These are phyloP conservation scores for Hydropsyche betteni DNA, from an alignment of 2,888 invertebrate species.

Conservation along the genomic window DNA sequence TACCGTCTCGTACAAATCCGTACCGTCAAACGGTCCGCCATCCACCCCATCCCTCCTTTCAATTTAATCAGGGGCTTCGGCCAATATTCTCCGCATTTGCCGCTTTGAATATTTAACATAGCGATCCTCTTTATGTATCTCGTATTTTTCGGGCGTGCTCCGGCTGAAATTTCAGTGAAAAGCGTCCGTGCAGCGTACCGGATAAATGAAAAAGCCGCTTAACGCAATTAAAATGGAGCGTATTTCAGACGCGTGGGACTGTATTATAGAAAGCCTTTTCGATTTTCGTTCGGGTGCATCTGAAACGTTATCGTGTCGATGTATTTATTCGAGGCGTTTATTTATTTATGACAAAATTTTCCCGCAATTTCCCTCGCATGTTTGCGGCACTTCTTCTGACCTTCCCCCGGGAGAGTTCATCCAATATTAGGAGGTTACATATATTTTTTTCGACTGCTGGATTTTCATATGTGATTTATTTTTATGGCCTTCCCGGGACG, in stretches of 20 bases:
- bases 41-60: constrained; percentile 15
- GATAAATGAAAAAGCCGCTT: neutral
- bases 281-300: neutral
- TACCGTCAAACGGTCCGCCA: too few species aligned
- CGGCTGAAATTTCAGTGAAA: neutral
- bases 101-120: constrained; percentile 23
- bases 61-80: constrained; percentile 19
- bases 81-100: constrained; percentile 13
- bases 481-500: constrained; percentile 21
- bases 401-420: constrained; percentile 29
- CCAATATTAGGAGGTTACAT: constrained; percentile 25
- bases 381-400: constrained; percentile 32
- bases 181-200: neutral
- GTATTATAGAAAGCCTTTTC: neutral
- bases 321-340: constrained; percentile 5
- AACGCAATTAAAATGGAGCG: neutral
- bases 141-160: neutral
- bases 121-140: constrained; percentile 19
- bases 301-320: neutral
- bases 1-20: neutral
- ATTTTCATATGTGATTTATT: constrained; percentile 32
- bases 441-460: constrained; percentile 24
- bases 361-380: constrained; percentile 21
- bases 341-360: constrained; percentile 32
- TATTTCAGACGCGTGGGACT: neutral